These are phyloP conservation scores for Rotaria sp. DNA, from an alignment of 2,888 invertebrate genomes.

Conservation along the genomic window DNA sequence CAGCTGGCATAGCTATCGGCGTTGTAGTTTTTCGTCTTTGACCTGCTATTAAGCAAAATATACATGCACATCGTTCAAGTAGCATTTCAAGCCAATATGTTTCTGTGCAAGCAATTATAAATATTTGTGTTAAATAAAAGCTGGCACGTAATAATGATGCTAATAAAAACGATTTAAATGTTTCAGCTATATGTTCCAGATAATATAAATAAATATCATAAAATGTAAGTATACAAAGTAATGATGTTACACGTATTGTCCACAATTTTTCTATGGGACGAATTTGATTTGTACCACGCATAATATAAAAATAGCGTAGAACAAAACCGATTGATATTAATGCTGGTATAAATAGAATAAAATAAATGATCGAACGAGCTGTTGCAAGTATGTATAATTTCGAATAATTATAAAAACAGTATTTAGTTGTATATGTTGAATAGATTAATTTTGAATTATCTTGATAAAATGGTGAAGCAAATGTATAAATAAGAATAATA, in stretches of 20 bases:
- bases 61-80: neutral
- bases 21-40: neutral
- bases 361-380: neutral
- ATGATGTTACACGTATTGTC: conserved; percentile 11
- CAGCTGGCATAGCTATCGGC: neutral
- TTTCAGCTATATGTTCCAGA: neutral
- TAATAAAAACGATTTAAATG: neutral
- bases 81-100: conserved; percentile 10
- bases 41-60: neutral
- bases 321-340: neutral
- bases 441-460: neutral
- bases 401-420: conserved; percentile 2
- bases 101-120: conserved; percentile 7
- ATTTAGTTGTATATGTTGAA: neutral
- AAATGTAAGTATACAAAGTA: neutral
- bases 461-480: conserved; percentile 4
- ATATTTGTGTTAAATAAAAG: conserved; percentile 13
- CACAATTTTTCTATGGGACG: neutral
- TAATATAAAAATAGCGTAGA: neutral
- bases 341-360: neutral
- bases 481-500: neutral
- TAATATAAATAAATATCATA: conserved; percentile 27
- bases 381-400: neutral
- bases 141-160: neutral
- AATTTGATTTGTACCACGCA: conserved; percentile 15